Conservation (phyloP, 2,888 invertebrate species). For the Thecophora atra region DNA sequence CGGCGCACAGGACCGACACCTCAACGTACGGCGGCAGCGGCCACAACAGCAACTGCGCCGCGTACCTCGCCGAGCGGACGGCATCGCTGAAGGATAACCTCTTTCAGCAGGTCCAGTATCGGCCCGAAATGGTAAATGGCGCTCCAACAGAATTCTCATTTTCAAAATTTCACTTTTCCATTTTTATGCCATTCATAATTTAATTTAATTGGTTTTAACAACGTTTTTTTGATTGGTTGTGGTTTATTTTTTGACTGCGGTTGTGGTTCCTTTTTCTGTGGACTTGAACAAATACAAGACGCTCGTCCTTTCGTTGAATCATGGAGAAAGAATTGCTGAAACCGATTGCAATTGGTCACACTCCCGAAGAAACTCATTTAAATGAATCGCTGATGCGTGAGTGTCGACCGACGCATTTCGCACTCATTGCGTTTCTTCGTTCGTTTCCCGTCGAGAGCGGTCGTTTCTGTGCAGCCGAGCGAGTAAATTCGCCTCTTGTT, state of each 20-base stretch:
- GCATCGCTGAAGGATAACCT: constrained; percentile 58
- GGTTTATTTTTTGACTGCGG: too few relatives aligned
- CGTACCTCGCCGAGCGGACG: constrained; percentile 53
- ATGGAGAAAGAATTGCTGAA: too few relatives aligned
- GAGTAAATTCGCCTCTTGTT: too few relatives aligned
- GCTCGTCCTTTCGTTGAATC: too few relatives aligned
- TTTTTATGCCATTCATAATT: neutral
- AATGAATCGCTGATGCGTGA: too few relatives aligned
- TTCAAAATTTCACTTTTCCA: constrained; percentile 2
- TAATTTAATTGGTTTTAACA: neutral
- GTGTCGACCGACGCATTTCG: too few relatives aligned
- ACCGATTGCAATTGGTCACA: too few relatives aligned
- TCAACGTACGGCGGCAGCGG: constrained; percentile 44
- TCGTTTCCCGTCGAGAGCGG: too few relatives aligned
- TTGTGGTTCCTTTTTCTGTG: neutral
- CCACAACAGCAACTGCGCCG: constrained; percentile 50
- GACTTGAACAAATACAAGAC: too few relatives aligned
- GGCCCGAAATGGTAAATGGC: constrained; percentile 62
- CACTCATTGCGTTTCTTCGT: too few relatives aligned
- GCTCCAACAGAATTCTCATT: constrained; percentile 25
- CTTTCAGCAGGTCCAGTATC: constrained; percentile 58
- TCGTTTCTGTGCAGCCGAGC: too few relatives aligned
- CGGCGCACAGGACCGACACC: constrained; percentile 58
- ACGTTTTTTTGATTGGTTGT: constrained; percentile 6
- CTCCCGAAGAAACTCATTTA: too few relatives aligned